These are phyloP conservation scores for Colius striatus DNA, from an alignment of 2,113 vertebrate genomes.

Conservation along the genomic window DNA sequence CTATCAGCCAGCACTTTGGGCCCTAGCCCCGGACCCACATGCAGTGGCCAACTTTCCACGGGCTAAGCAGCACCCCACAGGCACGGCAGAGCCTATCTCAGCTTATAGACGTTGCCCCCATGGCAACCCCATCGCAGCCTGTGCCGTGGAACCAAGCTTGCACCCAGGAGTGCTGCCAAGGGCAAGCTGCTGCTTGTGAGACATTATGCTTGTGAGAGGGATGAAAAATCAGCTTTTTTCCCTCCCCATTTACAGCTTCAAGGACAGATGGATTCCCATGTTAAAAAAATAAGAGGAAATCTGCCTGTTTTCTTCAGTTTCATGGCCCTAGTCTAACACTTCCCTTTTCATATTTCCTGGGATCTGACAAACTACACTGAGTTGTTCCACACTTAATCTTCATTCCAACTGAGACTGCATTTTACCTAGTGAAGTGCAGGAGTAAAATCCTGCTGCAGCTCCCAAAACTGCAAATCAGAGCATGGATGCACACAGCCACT, in stretches of 20 bases:
- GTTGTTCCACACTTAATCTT: neutral
- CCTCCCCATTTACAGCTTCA: neutral
- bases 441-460: neutral
- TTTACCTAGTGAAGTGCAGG: neutral
- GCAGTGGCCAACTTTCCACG: neutral
- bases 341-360: neutral
- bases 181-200: neutral
- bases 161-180: neutral
- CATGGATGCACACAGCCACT: fast-evolving
- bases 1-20: fast-evolving
- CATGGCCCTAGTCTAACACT: neutral
- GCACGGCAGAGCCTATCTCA: neutral
- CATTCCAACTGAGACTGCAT: neutral
- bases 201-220: neutral
- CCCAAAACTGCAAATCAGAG: neutral
- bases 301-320: neutral
- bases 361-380: neutral
- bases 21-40: neutral
- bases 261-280: neutral
- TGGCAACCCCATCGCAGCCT: fast-evolving
- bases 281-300: neutral
- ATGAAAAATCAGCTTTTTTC: neutral
- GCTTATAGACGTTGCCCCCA: fast-evolving
- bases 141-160: fast-evolving
- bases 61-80: neutral